Evolutionary conservation across 1,140 invertebrate species (phyloP).

Genomic region (Eumaeus atala): DNA sequence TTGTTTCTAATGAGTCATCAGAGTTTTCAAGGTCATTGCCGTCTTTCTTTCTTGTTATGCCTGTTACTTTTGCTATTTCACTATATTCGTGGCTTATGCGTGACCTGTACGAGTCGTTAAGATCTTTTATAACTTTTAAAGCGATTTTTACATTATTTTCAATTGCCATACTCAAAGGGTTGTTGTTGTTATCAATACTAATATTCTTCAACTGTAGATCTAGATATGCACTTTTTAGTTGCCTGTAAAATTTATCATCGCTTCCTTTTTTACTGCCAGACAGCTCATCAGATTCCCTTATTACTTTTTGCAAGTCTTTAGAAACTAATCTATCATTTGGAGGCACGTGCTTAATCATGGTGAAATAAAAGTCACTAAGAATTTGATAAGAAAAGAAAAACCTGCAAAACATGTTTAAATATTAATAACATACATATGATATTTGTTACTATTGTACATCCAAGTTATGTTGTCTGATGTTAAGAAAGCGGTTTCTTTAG

Average conservation of each 20-base stretch:
- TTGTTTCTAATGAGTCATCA: constrained; percentile 44
- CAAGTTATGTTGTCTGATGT: no score
- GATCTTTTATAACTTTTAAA: constrained; percentile 54
- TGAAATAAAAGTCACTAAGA: constrained; percentile 75
- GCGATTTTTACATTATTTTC: constrained; percentile 63
- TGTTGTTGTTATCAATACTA: constrained; percentile 57
- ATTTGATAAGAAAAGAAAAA: constrained; percentile 65
- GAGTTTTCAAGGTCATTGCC: constrained; percentile 40
- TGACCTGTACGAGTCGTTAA: constrained; percentile 49
- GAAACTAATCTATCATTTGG: constrained; percentile 50
- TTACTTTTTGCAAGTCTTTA: constrained; percentile 56
- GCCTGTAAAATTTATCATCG: constrained; percentile 56
- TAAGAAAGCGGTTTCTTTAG: no score
- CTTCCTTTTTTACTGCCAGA: constrained; percentile 44
- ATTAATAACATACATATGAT: constrained; percentile 1
- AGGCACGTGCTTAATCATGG: constrained; percentile 58
- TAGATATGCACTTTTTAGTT: constrained; percentile 44
- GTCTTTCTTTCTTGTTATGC: constrained; percentile 46
- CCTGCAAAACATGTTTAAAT: constrained; percentile 37
- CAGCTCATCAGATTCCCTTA: constrained; percentile 43
- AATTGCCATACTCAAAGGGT: constrained; percentile 54
- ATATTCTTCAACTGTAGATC: constrained; percentile 55
- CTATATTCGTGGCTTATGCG: constrained; percentile 50
- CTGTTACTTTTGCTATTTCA: constrained; percentile 50
- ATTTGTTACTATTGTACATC: no score